Evolutionary conservation across 30 jellyfish, hydroid and myxozoan species (phyloP), one percentile per base, ranked within the genome.

Genomic region (Cassiopea andromeda): DNA sequence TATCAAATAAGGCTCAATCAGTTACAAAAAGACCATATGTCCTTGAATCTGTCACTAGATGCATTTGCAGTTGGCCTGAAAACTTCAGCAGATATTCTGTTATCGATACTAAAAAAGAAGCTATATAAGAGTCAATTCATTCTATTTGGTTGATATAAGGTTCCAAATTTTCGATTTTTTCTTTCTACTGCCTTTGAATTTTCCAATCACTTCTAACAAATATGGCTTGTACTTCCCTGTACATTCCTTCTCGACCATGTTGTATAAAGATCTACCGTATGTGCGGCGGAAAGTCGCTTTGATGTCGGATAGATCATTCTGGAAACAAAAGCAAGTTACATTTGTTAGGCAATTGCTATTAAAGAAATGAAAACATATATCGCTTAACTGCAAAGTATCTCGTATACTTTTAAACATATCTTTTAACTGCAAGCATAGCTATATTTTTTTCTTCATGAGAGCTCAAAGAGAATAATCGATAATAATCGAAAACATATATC

Each of bases 221-320:
- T 81, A 81, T 8, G 87, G 73, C 45, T 71, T 82, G n/a, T 87
- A 91, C 47, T 87, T 91, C 4, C 82, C 92, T 2, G 47, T 79
- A 81, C 92, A 80, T 46, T 92, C 99, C 76, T 96, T 89, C 58
- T 96, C 98, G 7, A 96, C 93, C 97, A 96, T 91, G 79, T 85
- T 87, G 85, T 96, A 91, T 86, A 96, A 70, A 7, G 97, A 85
- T 19, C 98, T 84, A 0, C 99, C 99, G 59, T 96, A 96, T 0
- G 99, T 96, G 19, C 98, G 85, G 1, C 97, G 97, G 83, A 87
- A 96, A 19, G 97, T 82, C 19, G 87, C 94, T 69, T 96, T 96
- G 70, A 96, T 91, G 80, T 92, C 96, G 78, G 44, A 83, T 77
- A 96, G 85, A 69, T 96, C 99, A 72, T 83, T 81, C 99, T 96